Evolutionary conservation across 2,113 vertebrate genomes (phyloP).

Genomic region (Phocoena phocoena): DNA sequence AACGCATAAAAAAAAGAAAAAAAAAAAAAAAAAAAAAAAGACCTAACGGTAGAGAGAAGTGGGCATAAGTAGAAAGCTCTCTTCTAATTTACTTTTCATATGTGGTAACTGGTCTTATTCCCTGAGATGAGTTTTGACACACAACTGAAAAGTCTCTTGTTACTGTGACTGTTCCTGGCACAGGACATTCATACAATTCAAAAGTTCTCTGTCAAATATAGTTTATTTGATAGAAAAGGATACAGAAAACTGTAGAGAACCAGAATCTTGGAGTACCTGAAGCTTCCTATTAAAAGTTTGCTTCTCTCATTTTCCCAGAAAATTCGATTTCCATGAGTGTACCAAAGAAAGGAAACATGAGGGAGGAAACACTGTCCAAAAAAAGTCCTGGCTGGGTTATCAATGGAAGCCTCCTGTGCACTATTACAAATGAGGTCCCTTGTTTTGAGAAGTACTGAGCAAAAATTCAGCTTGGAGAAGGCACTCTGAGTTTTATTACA

Average conservation of each 20-base stretch:
- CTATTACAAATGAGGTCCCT: neutral
- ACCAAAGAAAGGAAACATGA: neutral
- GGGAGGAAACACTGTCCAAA: too few species aligned
- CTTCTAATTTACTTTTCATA: neutral
- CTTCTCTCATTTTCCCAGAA: neutral
- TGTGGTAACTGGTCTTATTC: neutral
- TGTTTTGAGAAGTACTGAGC: neutral
- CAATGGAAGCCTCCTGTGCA: neutral
- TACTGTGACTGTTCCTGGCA: neutral
- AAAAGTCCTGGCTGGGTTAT: neutral
- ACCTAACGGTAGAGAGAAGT: neutral
- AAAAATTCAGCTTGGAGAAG: neutral
- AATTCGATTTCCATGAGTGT: neutral
- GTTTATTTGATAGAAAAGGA: neutral
- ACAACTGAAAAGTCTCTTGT: neutral
- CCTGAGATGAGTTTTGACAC: neutral
- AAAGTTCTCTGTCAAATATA: neutral
- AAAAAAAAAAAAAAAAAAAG: too few species aligned
- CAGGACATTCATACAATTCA: neutral
- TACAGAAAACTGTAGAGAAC: neutral
- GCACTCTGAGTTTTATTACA: neutral
- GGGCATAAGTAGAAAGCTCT: neutral
- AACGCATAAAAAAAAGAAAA: too few species aligned
- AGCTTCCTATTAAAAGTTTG: neutral
- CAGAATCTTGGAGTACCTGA: neutral